phyloP scores from a whole-genome alignment of 2,888 invertebrate genomes.

The Andrena bucephala region DNA sequence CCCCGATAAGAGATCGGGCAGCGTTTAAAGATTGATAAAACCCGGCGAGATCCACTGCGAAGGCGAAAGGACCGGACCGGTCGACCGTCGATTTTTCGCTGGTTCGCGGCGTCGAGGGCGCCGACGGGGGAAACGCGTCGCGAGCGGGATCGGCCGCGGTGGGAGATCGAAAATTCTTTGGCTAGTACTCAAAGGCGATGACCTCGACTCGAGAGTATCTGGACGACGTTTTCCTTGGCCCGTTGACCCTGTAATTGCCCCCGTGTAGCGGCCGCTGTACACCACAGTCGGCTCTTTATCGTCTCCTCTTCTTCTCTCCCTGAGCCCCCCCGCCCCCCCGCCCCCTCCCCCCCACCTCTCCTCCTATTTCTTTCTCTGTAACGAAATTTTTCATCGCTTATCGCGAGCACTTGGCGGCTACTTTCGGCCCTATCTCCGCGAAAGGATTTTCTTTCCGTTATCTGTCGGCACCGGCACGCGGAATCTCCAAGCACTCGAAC shows the following conservation, averaged over 20 bases:
- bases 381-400: slow-evolving; percentile 40
- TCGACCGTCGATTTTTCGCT: slow-evolving; percentile 27
- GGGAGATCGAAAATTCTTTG: slow-evolving; percentile 68
- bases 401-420: slow-evolving; percentile 33
- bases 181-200: slow-evolving; percentile 69
- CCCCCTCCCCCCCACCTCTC: neutral
- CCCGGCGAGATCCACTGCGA: neutral
- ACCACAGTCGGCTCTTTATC: slow-evolving; percentile 63
- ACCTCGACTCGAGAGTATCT: slow-evolving; percentile 71
- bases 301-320: slow-evolving; percentile 20
- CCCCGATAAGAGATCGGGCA: neutral
- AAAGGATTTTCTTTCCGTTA: slow-evolving; percentile 39
- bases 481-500: neutral
- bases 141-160: slow-evolving; percentile 37
- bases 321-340: too few species aligned
- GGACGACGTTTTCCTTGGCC: slow-evolving; percentile 74
- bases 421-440: slow-evolving; percentile 33
- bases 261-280: slow-evolving; percentile 63
- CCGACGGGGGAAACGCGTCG: slow-evolving; percentile 23
- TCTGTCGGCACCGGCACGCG: slow-evolving; percentile 1
- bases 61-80: slow-evolving; percentile 23
- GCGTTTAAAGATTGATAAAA: slow-evolving; percentile 9
- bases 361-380: neutral
- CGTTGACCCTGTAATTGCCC: slow-evolving; percentile 73
- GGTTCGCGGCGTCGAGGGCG: slow-evolving; percentile 7